These are phyloP conservation scores for Dicranocentrus wangi DNA, from an alignment of 2,888 invertebrate species.

Conservation along the genomic window DNA sequence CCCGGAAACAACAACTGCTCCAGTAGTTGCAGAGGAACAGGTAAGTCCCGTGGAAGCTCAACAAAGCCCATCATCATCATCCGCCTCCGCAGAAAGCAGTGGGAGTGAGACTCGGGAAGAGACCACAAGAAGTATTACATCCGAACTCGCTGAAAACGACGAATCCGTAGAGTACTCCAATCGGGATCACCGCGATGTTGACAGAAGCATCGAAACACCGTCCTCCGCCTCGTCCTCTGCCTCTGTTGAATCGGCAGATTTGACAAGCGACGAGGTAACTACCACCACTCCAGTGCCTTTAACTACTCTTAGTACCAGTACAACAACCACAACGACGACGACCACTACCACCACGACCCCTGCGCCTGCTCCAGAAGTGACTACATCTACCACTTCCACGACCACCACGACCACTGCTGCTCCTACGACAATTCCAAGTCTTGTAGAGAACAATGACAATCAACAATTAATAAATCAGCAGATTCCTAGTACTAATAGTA, in stretches of 20 bases:
- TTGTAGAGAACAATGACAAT: no score
- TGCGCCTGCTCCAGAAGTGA: conserved; percentile 2
- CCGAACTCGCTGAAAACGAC: conserved; percentile 8
- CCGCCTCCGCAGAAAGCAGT: conserved; percentile 10
- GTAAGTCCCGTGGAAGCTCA: conserved; percentile 4
- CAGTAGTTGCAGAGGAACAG: conserved; percentile 8
- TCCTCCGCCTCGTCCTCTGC: neutral
- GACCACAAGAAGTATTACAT: conserved; percentile 24
- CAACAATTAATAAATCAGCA: no score
- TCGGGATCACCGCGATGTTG: conserved; percentile 43
- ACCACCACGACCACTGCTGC: neutral
- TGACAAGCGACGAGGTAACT: neutral
- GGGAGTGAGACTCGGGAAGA: conserved; percentile 1
- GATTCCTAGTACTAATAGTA: neutral
- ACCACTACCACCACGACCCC: conserved; percentile 29
- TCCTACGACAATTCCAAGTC: neutral
- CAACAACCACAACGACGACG: neutral
- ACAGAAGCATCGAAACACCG: conserved; percentile 38
- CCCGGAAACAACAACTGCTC: conserved; percentile 21
- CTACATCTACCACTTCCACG: conserved; percentile 15
- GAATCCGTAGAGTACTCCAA: conserved; percentile 23
- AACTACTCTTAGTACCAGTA: neutral
- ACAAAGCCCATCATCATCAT: neutral
- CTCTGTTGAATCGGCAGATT: neutral
- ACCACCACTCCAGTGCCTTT: neutral